Conservation (phyloP, 2,113 vertebrate species). For the Indicator maculatus region DNA sequence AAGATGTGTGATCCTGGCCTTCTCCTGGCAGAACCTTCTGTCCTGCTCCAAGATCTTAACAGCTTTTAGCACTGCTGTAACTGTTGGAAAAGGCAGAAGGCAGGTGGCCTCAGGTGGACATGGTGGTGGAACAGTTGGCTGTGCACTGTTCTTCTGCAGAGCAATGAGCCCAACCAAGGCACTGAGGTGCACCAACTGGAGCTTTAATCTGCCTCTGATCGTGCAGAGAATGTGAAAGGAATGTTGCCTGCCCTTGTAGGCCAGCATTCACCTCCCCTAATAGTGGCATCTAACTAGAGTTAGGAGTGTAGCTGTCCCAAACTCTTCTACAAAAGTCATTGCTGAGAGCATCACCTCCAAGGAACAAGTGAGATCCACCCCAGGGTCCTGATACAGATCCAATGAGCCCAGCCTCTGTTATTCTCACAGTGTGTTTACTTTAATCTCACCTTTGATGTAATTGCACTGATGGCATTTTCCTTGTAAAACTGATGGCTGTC, state of each 20-base stretch:
- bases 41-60: not conserved
- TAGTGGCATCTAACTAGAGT: not conserved
- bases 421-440: not conserved
- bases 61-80: not conserved
- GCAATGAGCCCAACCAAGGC: not conserved
- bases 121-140: not conserved
- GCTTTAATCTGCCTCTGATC: not conserved
- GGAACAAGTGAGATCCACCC: not conserved
- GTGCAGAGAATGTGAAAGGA: not conserved
- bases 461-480: not conserved
- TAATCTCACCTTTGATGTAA: not conserved
- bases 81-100: not conserved
- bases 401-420: not conserved
- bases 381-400: not conserved
- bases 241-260: not conserved
- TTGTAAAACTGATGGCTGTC: not conserved
- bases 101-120: not conserved
- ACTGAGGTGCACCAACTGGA: not conserved
- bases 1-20: not conserved
- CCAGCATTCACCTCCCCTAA: fast-evolving
- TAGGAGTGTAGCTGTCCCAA: not conserved
- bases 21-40: not conserved
- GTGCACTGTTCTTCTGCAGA: not conserved
- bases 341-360: not conserved
- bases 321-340: not conserved